Evolutionary conservation across 2,113 vertebrate genomes (phyloP).

Genomic region (Tragelaphus imberbis): DNA sequence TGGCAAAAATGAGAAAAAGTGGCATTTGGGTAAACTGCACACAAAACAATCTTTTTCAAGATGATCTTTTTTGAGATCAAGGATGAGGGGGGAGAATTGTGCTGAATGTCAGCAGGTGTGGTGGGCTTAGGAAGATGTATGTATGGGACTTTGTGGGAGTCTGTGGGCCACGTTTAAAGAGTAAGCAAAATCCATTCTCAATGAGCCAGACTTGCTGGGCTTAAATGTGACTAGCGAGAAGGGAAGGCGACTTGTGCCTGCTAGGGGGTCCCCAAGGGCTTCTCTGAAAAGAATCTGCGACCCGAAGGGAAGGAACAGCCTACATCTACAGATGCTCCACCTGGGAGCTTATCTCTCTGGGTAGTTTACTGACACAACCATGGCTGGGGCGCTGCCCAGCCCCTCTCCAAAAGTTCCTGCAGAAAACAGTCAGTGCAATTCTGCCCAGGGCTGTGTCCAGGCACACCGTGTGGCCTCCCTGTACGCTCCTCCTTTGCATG

Average conservation of each 20-base stretch:
- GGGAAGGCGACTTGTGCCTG: not conserved
- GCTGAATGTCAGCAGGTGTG: not conserved
- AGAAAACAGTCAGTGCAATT: not conserved
- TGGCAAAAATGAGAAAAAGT: conserved; percentile 31
- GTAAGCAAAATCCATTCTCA: not conserved
- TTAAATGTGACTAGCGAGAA: too few species aligned
- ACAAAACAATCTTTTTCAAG: not conserved
- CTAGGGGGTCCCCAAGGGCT: not conserved
- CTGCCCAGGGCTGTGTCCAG: not conserved
- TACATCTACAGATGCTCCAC: not conserved
- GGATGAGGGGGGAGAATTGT: not conserved
- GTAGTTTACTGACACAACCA: not conserved
- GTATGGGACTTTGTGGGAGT: not conserved
- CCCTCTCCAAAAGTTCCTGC: not conserved
- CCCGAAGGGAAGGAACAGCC: not conserved
- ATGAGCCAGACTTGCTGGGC: not conserved
- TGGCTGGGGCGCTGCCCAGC: not conserved
- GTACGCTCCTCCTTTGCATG: not conserved
- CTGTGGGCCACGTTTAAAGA: not conserved
- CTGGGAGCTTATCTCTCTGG: not conserved
- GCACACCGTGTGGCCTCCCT: not conserved
- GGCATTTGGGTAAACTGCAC: not conserved
- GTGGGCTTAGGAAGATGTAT: not conserved
- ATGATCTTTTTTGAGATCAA: conserved; percentile 25
- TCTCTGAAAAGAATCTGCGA: not conserved